Evolutionary conservation across 2,113 vertebrate species (phyloP).

Genomic region (Archocentrus centrarchus): DNA sequence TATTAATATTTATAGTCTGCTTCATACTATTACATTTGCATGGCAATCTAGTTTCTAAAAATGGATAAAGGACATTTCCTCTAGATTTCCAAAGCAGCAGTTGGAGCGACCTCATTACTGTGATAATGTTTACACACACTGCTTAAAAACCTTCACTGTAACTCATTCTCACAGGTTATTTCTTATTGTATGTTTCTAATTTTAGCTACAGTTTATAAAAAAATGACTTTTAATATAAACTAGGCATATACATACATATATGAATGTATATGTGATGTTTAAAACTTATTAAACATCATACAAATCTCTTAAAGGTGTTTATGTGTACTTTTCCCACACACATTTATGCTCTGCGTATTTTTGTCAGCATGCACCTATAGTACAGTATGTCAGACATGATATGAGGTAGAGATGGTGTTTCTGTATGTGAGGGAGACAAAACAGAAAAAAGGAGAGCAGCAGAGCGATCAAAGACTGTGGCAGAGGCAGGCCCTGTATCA

Average conservation of each 20-base stretch:
- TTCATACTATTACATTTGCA: slow-evolving; percentile 56
- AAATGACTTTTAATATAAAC: slow-evolving; percentile 44
- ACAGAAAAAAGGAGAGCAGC: slow-evolving; percentile 20
- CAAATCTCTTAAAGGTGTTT: slow-evolving; percentile 7
- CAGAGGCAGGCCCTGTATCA: slow-evolving; percentile 53
- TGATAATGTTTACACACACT: slow-evolving; percentile 43
- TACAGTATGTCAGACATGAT: slow-evolving; percentile 33
- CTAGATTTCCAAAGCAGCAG: slow-evolving; percentile 33
- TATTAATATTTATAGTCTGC: slow-evolving; percentile 74
- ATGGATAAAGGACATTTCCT: slow-evolving; percentile 53
- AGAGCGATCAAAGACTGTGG: slow-evolving; percentile 57
- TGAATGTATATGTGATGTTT: not conserved
- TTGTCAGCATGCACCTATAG: slow-evolving; percentile 15
- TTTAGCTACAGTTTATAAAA: slow-evolving; percentile 6
- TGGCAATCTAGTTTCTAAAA: slow-evolving; percentile 55
- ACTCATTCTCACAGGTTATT: slow-evolving; percentile 37
- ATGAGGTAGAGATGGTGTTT: slow-evolving; percentile 23
- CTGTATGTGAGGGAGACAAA: slow-evolving; percentile 40
- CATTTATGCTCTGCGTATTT: slow-evolving; percentile 15
- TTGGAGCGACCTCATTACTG: slow-evolving; percentile 48
- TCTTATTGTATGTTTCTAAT: slow-evolving; percentile 32
- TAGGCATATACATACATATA: slow-evolving; percentile 22
- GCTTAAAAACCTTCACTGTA: slow-evolving; percentile 39
- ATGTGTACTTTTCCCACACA: not conserved
- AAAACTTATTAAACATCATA: slow-evolving; percentile 37